Evolutionary conservation across 2,113 vertebrate species (phyloP).

Genomic region (Chlorodrepanis virens): DNA sequence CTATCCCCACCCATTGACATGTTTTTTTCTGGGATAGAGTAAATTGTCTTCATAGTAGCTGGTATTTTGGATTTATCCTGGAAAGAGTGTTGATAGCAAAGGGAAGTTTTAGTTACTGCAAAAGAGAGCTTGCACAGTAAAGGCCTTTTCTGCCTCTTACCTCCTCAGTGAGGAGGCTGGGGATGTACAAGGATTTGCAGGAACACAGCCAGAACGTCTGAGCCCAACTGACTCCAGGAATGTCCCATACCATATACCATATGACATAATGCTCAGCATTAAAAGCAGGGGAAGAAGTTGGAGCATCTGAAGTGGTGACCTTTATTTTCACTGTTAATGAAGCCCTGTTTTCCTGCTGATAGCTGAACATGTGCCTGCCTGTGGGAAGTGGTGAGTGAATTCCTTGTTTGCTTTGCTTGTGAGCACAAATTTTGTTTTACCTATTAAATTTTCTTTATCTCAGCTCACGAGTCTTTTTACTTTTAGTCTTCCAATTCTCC

Average conservation of each 20-base stretch:
- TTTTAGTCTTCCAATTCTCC: not conserved
- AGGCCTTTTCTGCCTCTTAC: not conserved
- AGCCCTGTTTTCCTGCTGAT: not conserved
- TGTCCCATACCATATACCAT: not conserved
- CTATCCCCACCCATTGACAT: not conserved
- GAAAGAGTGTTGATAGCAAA: not conserved
- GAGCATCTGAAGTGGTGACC: fast-evolving
- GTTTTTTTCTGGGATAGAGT: not conserved
- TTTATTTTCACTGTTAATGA: not conserved
- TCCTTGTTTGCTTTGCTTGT: not conserved
- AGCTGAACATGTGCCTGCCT: not conserved
- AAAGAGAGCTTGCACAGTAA: not conserved
- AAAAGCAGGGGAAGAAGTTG: not conserved
- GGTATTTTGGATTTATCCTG: not conserved
- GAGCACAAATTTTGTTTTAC: not conserved
- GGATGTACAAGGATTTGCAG: fast-evolving
- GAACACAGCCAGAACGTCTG: not conserved
- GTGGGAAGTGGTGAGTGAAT: not conserved
- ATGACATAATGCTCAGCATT: not conserved
- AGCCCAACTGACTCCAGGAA: not conserved
- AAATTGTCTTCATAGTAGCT: not conserved
- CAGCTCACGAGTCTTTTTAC: not conserved
- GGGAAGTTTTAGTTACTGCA: not conserved
- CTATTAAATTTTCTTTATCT: not conserved
- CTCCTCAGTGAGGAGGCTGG: fast-evolving